phyloP scores from a whole-genome alignment of 2,888 invertebrate genomes.

The Drosophila mettleri region DNA sequence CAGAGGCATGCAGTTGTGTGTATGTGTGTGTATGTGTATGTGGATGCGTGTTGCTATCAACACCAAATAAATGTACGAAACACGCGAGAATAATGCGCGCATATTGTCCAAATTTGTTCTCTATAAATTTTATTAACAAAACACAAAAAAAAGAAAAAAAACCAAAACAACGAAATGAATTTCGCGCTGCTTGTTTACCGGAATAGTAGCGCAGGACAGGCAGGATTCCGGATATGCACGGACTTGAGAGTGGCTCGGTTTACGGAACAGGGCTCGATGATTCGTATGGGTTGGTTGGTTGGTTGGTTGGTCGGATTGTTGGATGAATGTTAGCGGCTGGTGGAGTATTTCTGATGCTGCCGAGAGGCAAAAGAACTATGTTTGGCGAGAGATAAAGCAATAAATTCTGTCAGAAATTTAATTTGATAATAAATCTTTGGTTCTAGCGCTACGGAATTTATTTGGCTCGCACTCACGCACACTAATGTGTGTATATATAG shows the following conservation, averaged over 20 bases:
- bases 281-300: slow-evolving; percentile 34
- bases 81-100: slow-evolving; percentile 77
- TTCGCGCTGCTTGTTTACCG: slow-evolving; percentile 60
- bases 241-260: slow-evolving; percentile 54
- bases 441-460: slow-evolving; percentile 85
- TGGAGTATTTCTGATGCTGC: slow-evolving; percentile 65
- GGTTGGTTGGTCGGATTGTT: slow-evolving; percentile 21
- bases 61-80: slow-evolving; percentile 56
- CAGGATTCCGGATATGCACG: slow-evolving; percentile 51
- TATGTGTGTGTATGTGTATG: slow-evolving; percentile 3
- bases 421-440: slow-evolving; percentile 86
- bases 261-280: slow-evolving; percentile 32
- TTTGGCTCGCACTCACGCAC: slow-evolving; percentile 81
- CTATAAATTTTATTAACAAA: slow-evolving; percentile 81
- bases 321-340: slow-evolving; percentile 46
- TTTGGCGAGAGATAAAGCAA: slow-evolving; percentile 85
- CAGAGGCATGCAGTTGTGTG: slow-evolving; percentile 10
- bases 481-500: slow-evolving; percentile 41
- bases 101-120: slow-evolving; percentile 82
- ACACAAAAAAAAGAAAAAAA: slow-evolving; percentile 39
- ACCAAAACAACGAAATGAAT: slow-evolving; percentile 56
- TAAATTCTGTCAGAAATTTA: slow-evolving; percentile 86
- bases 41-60: slow-evolving; percentile 40
- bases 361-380: slow-evolving; percentile 84
- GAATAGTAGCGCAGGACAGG: slow-evolving; percentile 36